A percentile compares a stretch with the other conserved stretches of the same genome.
Evolutionary conservation across 2,888 invertebrate species (phyloP).

Genomic region (Conistra vaccinii): DNA sequence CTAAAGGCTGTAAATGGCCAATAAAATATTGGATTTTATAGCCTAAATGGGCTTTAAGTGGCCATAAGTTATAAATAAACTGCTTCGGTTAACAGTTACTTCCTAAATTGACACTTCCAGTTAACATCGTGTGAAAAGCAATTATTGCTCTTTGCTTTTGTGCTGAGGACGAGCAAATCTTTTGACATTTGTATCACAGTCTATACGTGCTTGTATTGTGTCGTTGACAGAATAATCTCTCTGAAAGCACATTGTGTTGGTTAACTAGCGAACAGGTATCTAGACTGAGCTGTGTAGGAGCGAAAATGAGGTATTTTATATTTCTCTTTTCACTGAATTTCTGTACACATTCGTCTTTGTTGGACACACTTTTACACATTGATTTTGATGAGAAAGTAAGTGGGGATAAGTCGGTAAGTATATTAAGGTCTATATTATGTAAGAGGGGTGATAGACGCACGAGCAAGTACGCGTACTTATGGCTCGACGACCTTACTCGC

Average conservation of each 20-base stretch:
- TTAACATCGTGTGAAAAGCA: constrained; percentile 11
- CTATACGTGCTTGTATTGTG: too few relatives aligned
- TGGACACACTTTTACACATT: background rate
- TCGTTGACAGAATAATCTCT: constrained; percentile 3
- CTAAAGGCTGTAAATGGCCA: constrained; percentile 36
- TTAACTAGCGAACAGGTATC: background rate
- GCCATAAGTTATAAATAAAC: constrained; percentile 47
- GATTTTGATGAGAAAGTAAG: background rate
- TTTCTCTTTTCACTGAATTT: background rate
- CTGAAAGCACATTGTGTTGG: constrained; percentile 1
- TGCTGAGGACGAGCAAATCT: constrained; percentile 3
- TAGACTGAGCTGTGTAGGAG: background rate
- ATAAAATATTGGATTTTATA: constrained; percentile 58
- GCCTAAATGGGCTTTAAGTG: constrained; percentile 45
- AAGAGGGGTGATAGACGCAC: too few relatives aligned
- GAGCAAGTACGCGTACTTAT: too few relatives aligned
- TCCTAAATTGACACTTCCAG: constrained; percentile 48
- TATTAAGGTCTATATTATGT: background rate
- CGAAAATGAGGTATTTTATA: background rate
- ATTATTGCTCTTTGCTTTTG: constrained; percentile 5
- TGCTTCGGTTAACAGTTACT: constrained; percentile 32
- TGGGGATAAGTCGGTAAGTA: background rate
- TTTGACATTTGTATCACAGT: too few relatives aligned
- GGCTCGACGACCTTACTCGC: too few relatives aligned
- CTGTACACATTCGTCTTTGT: background rate